Conservation (phyloP, 2,888 invertebrate genomes). For the Cantharis rustica region DNA sequence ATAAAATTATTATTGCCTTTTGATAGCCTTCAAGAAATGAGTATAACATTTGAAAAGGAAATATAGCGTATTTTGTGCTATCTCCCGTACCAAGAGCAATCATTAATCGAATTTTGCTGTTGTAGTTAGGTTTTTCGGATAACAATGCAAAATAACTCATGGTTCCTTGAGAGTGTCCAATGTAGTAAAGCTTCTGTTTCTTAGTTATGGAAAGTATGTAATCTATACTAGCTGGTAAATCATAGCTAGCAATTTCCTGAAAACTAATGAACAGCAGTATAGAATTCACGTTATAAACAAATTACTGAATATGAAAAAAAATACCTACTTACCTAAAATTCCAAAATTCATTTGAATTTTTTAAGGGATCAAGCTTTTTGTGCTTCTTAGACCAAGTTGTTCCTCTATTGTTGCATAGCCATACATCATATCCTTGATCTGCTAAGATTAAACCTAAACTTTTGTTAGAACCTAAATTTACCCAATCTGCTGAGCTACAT, state of each 20-base stretch:
- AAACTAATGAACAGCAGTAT: constrained; percentile 60
- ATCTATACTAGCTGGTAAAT: constrained; percentile 78
- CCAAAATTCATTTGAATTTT: constrained; percentile 51
- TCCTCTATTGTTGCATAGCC: constrained; percentile 67
- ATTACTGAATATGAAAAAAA: background rate
- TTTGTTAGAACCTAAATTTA: constrained; percentile 64
- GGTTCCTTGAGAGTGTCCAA: constrained; percentile 73
- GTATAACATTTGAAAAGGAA: background rate
- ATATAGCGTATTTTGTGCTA: constrained; percentile 50
- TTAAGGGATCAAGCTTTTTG: constrained; percentile 46
- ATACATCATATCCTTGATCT: constrained; percentile 60
- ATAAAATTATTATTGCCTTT: background rate
- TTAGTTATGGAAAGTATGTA: constrained; percentile 63
- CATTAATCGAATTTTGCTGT: constrained; percentile 63
- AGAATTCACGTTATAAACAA: too few relatives aligned
- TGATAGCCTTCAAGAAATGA: background rate
- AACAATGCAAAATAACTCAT: constrained; percentile 66
- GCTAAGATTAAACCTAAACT: constrained; percentile 56
- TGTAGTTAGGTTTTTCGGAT: constrained; percentile 63
- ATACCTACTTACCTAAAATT: constrained; percentile 49
- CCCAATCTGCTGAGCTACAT: constrained; percentile 74
- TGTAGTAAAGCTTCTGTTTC: constrained; percentile 64
- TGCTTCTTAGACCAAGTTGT: constrained; percentile 61
- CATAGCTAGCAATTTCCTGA: constrained; percentile 77
- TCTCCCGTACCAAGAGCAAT: constrained; percentile 67